Conservation (phyloP, 1,140 invertebrate genomes). For the Ganaspis sp. region DNA sequence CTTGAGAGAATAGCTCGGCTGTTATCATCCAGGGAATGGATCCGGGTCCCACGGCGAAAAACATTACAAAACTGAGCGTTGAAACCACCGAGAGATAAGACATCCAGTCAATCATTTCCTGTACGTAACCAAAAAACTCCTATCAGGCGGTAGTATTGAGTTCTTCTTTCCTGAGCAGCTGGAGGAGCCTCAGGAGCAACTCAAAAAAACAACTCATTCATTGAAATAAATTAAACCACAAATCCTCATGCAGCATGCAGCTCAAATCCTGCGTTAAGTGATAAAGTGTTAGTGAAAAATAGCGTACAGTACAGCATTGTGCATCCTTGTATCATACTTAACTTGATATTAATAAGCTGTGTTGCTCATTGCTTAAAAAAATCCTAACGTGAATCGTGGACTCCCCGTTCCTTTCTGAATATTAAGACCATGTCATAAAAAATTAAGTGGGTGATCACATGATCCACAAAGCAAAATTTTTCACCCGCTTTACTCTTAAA, state of each 20-base stretch:
- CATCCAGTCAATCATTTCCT: constrained; percentile 99
- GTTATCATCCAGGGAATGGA: constrained; percentile 99
- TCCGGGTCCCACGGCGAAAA: constrained; percentile 96
- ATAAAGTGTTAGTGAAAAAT: constrained; percentile 32
- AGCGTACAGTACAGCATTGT: constrained; percentile 19
- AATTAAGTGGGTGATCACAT: no score
- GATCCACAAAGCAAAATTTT: no score
- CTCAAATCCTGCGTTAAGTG: constrained; percentile 68
- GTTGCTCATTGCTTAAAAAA: neutral
- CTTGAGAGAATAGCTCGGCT: constrained; percentile 98
- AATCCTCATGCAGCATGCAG: constrained; percentile 66
- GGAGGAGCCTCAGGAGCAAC: constrained; percentile 72
- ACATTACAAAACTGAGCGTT: constrained; percentile 95
- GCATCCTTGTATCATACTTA: constrained; percentile 24
- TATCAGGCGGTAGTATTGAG: constrained; percentile 80
- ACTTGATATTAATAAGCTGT: neutral
- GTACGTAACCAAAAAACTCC: constrained; percentile 95
- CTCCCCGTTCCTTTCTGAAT: neutral
- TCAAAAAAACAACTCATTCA: constrained; percentile 37
- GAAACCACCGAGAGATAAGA: constrained; percentile 96
- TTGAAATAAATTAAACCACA: constrained; percentile 41
- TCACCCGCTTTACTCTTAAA: no score
- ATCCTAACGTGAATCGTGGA: neutral
- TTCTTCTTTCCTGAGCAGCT: constrained; percentile 75
- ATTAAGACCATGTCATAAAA: no score